Conservation (phyloP, 2,113 vertebrate species). For the Prunella himalayana region DNA sequence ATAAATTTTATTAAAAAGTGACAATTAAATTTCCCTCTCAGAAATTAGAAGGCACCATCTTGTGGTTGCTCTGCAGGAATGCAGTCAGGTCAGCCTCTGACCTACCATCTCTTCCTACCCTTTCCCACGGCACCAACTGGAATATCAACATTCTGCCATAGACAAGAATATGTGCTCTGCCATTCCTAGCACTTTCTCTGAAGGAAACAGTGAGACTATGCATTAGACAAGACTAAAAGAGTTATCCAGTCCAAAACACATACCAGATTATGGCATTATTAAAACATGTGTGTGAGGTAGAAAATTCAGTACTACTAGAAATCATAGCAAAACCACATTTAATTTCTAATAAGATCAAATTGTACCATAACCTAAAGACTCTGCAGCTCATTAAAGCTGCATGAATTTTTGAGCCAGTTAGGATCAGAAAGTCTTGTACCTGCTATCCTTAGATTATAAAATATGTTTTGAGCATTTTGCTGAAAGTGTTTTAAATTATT, state of each 20-base stretch:
- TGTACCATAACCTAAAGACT: background rate
- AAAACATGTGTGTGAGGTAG: background rate
- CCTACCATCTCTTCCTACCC: background rate
- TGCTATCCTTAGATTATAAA: background rate
- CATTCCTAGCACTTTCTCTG: background rate
- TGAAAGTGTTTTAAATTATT: background rate
- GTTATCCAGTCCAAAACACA: background rate
- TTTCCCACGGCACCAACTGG: background rate
- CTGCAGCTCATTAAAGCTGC: background rate
- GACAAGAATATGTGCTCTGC: background rate
- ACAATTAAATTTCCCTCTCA: background rate
- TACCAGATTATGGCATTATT: background rate
- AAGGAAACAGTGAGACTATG: background rate
- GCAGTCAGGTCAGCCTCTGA: background rate
- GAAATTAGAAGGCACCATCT: slow-evolving; percentile 46
- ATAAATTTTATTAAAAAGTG: background rate
- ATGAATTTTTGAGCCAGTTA: background rate
- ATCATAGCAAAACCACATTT: background rate
- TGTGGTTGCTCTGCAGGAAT: slow-evolving; percentile 36
- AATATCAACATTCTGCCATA: background rate
- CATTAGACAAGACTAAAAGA: background rate
- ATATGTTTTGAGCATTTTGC: background rate
- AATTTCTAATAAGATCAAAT: background rate
- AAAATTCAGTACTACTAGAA: background rate
- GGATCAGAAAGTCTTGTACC: background rate